Percentiles rank a stretch among this genome's conserved stretches.
Evolutionary conservation across 2,797 vertebrate genomes (phyloP).

Genomic region (Pseudomugil tenellus): DNA sequence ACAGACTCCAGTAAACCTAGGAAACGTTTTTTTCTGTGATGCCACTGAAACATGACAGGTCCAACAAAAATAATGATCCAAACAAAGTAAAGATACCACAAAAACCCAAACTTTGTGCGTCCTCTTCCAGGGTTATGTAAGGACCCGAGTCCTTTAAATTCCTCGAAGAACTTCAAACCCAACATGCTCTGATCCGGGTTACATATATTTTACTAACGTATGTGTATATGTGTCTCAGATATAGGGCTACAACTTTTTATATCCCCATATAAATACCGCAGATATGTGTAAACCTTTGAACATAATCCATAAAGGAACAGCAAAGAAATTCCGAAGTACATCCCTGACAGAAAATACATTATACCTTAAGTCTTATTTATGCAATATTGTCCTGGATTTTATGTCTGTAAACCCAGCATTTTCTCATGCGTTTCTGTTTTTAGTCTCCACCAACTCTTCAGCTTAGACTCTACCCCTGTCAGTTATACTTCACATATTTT

Average conservation of each 20-base stretch:
- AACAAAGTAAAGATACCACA: background rate
- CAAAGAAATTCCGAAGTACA: background rate
- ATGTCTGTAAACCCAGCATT: background rate
- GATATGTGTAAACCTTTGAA: conserved; percentile 1
- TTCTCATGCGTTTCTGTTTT: background rate
- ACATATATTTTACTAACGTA: too few relatives aligned
- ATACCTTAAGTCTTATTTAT: background rate
- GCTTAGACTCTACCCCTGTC: background rate
- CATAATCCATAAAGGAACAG: background rate
- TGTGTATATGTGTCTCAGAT: background rate
- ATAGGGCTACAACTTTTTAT: background rate
- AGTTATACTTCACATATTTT: background rate
- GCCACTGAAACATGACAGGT: background rate
- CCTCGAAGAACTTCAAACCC: background rate
- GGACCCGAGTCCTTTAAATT: background rate
- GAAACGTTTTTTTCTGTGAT: background rate
- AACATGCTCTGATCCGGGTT: conserved; percentile 3
- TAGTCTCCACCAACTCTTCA: background rate
- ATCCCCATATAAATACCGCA: background rate
- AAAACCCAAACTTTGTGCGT: background rate
- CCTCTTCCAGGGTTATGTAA: background rate
- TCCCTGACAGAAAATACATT: background rate
- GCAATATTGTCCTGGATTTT: background rate
- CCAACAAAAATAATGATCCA: background rate
- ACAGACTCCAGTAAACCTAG: conserved; percentile 8